Conservation (phyloP, 1,140 invertebrate species). For the Panagrolaimus sp. region DNA sequence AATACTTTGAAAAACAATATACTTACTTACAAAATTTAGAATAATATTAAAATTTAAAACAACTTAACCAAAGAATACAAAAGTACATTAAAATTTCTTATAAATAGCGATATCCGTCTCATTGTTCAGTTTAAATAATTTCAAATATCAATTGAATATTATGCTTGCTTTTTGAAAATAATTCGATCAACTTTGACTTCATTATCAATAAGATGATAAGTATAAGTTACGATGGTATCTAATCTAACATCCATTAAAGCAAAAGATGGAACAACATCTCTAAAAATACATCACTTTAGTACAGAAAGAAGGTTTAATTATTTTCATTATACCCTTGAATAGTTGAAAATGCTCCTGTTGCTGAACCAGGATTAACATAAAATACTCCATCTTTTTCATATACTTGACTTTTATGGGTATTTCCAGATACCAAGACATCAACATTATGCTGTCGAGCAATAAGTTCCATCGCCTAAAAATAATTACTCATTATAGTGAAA, state of each 20-base stretch:
- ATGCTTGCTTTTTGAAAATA: constrained; percentile 13
- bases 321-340: constrained; percentile 39
- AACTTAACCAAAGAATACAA: too few species aligned
- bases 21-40: too few species aligned
- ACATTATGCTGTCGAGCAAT: constrained; percentile 94
- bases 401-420: constrained; percentile 96
- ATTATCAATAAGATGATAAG: constrained; percentile 91
- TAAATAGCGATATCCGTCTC: too few species aligned
- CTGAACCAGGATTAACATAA: constrained; percentile 97
- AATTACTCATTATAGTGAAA: background rate
- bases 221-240: constrained; percentile 91
- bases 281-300: too few species aligned
- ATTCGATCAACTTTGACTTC: constrained; percentile 98
- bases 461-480: constrained; percentile 67
- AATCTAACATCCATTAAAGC: constrained; percentile 98
- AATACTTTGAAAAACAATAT: too few species aligned
- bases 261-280: constrained; percentile 83
- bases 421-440: constrained; percentile 95
- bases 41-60: too few species aligned
- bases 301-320: too few species aligned
- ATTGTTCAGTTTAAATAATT: too few species aligned
- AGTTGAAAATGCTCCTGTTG: constrained; percentile 80
- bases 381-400: constrained; percentile 98
- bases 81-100: too few species aligned
- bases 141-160: too few species aligned